A percentile compares a stretch with the other conserved stretches of the same genome.
Conservation (phyloP, 2,888 invertebrate genomes). For the Allophyes oxyacanthae region DNA sequence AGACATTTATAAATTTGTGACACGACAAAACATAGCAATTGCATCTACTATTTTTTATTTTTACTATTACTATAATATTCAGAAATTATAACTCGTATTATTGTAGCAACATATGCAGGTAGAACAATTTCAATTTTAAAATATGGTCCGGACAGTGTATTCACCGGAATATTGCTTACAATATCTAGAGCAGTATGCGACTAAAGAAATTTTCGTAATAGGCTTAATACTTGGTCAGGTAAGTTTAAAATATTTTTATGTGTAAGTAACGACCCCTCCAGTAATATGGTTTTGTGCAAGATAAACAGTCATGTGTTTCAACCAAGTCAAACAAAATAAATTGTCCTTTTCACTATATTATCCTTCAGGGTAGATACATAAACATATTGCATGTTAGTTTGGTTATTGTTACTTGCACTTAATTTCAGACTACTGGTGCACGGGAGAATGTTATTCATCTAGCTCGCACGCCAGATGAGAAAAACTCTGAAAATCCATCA, state of each 20-base stretch:
- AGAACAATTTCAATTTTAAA: constrained; percentile 44
- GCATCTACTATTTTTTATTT: constrained; percentile 8
- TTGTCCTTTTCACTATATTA: no score
- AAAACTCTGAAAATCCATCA: constrained; percentile 71
- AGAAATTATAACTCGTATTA: constrained; percentile 5
- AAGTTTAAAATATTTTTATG: constrained; percentile 48
- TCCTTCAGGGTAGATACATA: no score
- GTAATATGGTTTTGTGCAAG: no score
- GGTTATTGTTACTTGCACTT: background rate
- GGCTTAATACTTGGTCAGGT: constrained; percentile 95
- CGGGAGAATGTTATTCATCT: constrained; percentile 94
- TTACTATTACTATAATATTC: constrained; percentile 10
- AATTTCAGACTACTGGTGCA: constrained; percentile 89
- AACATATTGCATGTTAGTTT: no score
- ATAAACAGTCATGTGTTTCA: no score
- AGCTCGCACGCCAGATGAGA: constrained; percentile 92
- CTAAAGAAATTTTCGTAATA: constrained; percentile 90
- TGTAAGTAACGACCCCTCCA: background rate
- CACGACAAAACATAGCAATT: constrained; percentile 48
- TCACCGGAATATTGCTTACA: constrained; percentile 92
- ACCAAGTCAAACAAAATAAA: no score
- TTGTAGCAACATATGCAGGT: constrained; percentile 16
- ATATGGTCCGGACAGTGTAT: constrained; percentile 92
- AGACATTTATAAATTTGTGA: constrained; percentile 27
- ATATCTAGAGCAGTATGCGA: constrained; percentile 91